Evolutionary conservation across 2,888 invertebrate species (phyloP).

Genomic region (Drosophila formosana): DNA sequence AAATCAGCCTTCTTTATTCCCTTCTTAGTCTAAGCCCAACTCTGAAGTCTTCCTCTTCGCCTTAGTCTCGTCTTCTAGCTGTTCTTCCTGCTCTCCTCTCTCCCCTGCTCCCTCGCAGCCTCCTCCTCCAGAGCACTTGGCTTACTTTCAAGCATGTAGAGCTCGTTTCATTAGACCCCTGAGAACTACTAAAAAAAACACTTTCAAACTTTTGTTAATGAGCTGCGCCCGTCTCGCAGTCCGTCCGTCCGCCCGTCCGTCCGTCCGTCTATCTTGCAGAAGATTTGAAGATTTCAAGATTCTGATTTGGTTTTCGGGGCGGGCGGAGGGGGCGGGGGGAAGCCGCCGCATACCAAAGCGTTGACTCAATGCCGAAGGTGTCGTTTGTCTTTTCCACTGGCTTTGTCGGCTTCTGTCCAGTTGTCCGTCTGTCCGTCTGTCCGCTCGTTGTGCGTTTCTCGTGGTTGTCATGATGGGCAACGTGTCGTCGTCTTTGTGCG

Average conservation of each 20-base stretch:
- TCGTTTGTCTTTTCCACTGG: constrained; percentile 75
- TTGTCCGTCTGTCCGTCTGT: constrained; percentile 17
- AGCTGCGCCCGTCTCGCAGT: constrained; percentile 11
- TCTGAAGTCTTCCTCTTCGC: too few relatives aligned
- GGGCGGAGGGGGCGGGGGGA: not conserved
- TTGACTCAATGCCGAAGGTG: constrained; percentile 76
- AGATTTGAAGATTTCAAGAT: constrained; percentile 25
- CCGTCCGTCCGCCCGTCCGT: too few relatives aligned
- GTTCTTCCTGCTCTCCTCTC: not conserved
- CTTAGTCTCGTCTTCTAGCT: too few relatives aligned
- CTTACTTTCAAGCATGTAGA: constrained; percentile 19
- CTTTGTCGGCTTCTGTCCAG: constrained; percentile 68
- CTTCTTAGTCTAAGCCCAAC: too few relatives aligned
- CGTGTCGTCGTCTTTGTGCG: constrained; percentile 80
- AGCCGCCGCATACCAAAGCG: constrained; percentile 71
- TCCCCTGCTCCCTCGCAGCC: too few relatives aligned
- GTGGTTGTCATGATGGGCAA: constrained; percentile 67
- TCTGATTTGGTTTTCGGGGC: not conserved
- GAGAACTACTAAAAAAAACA: constrained; percentile 45
- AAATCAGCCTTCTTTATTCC: too few relatives aligned
- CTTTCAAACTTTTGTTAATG: constrained; percentile 50
- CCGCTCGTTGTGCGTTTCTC: constrained; percentile 17
- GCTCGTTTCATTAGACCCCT: constrained; percentile 24
- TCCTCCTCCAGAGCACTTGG: not conserved
- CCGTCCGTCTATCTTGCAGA: not conserved